Evolutionary conservation across 2,797 vertebrate genomes (phyloP), one percentile per base, ranked within the genome.

Genomic region (Rhabdophis nuchalis): DNA sequence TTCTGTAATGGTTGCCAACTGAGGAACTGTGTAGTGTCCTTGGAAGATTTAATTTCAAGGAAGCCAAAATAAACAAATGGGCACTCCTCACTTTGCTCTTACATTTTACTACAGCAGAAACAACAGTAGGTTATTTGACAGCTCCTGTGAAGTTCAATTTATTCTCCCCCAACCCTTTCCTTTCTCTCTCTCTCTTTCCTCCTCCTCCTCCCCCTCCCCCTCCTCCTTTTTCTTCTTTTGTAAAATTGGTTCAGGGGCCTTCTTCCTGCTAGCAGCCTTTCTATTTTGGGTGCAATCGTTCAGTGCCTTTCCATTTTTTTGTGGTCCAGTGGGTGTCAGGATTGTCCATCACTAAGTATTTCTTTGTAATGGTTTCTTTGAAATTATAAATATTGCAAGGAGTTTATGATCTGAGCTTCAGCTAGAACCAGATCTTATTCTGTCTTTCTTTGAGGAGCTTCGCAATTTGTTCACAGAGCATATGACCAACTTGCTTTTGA

Each of bases 1-100:
- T 87, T 87, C 57, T 77, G n/a, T 87, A 58, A 53, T 58, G n/a
- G 85, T 52, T 72, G 46, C 64, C 88, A 64, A 64, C 13, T 2
- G 61, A 56, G 46, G 57, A 92, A 89, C 52, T 18, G 1, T 36
- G 29, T 41, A 18, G 50, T 57, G 27, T 54, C 57, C 18, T 88
- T 85, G 88, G 46, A 88, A 93, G 82, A 91, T 85, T 91, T 93
- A 4, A 50, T 61, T 60, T 88, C 77, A 82, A 82, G 77, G 23
- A 82, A 60, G 18, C 54, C 50, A 88, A 88, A 41, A 61, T 32
- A 46, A 82, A 85, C 89, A 90, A 90, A 91, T 90, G 90, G 68
- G 61, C 86, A 93, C 88, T 91, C 61, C 54, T 57, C 57, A 86
- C 25, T 93, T 46, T 87, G 14, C 32, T 85, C 57, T 72, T 88